Conservation (phyloP, 2,113 vertebrate species). For the Thymallus thymallus region DNA sequence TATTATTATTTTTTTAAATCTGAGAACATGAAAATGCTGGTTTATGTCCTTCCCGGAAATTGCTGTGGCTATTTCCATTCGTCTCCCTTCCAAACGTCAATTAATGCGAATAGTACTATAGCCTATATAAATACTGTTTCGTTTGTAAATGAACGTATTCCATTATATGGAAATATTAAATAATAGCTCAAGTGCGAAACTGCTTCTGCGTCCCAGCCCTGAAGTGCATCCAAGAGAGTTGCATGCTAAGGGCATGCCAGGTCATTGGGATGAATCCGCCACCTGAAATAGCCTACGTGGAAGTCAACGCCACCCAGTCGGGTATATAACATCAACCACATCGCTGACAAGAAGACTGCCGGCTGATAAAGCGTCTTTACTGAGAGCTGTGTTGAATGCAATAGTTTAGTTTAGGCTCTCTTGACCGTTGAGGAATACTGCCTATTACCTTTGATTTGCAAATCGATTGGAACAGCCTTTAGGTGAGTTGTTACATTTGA, state of each 20-base stretch:
- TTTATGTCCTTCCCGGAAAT: no score
- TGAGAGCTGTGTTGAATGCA: constrained; percentile 4
- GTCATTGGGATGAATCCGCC: constrained; percentile 45
- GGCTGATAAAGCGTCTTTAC: constrained; percentile 3
- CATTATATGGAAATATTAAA: no score
- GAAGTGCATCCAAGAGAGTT: constrained; percentile 22
- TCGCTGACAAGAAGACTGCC: constrained; percentile 13
- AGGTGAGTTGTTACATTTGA: background rate
- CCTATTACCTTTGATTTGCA: background rate
- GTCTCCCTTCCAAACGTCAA: no score
- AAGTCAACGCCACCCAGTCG: constrained; percentile 29
- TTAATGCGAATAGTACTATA: no score
- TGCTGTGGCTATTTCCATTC: no score
- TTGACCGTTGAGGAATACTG: background rate
- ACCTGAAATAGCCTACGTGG: constrained; percentile 36
- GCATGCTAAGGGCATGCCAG: constrained; percentile 55
- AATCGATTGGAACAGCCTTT: background rate
- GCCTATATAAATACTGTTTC: no score
- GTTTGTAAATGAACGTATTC: no score
- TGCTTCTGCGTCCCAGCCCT: background rate
- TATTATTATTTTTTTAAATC: no score
- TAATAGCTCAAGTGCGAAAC: background rate
- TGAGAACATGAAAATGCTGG: no score
- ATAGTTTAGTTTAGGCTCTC: background rate
- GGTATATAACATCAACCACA: constrained; percentile 45